Conservation (phyloP, 2,888 invertebrate species). For the Mellilla xanthometata region DNA sequence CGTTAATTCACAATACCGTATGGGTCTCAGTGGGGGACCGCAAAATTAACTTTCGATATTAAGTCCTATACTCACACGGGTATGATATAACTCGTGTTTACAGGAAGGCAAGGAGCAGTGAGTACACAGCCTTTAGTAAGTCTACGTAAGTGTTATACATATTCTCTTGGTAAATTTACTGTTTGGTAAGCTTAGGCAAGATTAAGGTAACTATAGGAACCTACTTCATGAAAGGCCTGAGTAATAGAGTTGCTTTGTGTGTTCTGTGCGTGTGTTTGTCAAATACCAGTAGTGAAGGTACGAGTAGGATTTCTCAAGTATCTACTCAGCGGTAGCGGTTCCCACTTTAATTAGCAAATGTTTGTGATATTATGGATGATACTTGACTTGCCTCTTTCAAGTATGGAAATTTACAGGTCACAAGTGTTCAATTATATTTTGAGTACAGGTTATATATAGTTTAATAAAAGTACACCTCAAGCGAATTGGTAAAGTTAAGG, state of each 20-base stretch:
- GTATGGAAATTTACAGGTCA: too few relatives aligned
- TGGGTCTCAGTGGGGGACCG: constrained; percentile 39
- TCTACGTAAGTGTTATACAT: constrained; percentile 48
- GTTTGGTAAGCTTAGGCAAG: constrained; percentile 49
- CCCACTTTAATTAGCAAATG: constrained; percentile 11
- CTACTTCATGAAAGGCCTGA: constrained; percentile 27
- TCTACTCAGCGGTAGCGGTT: constrained; percentile 13
- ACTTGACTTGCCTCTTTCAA: too few relatives aligned
- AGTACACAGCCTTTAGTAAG: constrained; percentile 11
- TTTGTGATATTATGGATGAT: constrained; percentile 8
- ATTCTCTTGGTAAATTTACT: constrained; percentile 53
- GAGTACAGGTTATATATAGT: too few relatives aligned
- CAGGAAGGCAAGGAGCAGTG: constrained; percentile 10
- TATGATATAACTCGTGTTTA: constrained; percentile 18
- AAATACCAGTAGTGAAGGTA: constrained; percentile 14
- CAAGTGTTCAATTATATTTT: too few relatives aligned
- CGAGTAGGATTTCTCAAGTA: too few relatives aligned
- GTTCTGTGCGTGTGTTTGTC: constrained; percentile 24
- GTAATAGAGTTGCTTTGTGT: constrained; percentile 25
- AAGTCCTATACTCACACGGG: constrained; percentile 32
- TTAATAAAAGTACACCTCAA: too few relatives aligned
- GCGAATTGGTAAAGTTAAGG: too few relatives aligned
- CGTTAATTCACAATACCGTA: constrained; percentile 41
- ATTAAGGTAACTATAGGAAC: constrained; percentile 52
- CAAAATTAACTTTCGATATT: constrained; percentile 45